A percentile compares a stretch with the other conserved stretches of the same genome.
phyloP scores from a whole-genome alignment of 2,888 invertebrate species.

The Xestia rhomboidea region DNA sequence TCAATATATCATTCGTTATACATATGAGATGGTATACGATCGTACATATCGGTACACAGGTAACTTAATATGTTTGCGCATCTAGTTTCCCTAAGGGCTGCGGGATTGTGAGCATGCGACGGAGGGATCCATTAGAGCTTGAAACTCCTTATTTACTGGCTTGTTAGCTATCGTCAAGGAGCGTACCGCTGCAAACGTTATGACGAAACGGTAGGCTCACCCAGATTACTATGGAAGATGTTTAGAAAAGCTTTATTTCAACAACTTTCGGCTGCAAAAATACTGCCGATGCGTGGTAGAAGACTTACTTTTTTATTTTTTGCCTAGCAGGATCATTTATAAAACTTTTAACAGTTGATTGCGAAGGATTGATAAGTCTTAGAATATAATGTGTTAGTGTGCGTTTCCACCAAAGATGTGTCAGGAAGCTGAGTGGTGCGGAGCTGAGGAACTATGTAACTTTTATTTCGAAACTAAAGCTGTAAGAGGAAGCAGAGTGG shows the following conservation, averaged over 20 bases:
- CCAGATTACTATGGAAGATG: neutral
- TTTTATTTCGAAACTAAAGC: neutral
- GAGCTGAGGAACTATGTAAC: neutral
- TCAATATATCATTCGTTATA: slow-evolving; percentile 6
- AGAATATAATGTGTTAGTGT: neutral
- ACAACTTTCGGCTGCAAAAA: neutral
- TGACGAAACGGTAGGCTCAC: neutral
- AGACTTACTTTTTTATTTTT: neutral
- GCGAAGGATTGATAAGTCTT: neutral
- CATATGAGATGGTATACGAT: neutral
- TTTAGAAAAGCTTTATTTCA: neutral
- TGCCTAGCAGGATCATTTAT: neutral
- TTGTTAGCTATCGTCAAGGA: slow-evolving; percentile 22
- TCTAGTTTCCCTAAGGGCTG: slow-evolving; percentile 40
- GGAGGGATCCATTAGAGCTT: slow-evolving; percentile 25
- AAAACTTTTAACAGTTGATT: neutral
- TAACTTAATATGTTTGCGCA: slow-evolving; percentile 30
- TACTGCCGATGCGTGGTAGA: neutral
- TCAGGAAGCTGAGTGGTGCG: neutral
- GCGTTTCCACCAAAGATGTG: neutral
- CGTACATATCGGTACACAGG: neutral
- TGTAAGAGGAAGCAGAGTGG: neutral
- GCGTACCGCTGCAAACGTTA: neutral
- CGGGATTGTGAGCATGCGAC: slow-evolving; percentile 19
- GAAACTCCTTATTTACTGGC: slow-evolving; percentile 31